Evolutionary conservation across 2,888 invertebrate genomes (phyloP).

Genomic region (Shargacucullia verbasci): DNA sequence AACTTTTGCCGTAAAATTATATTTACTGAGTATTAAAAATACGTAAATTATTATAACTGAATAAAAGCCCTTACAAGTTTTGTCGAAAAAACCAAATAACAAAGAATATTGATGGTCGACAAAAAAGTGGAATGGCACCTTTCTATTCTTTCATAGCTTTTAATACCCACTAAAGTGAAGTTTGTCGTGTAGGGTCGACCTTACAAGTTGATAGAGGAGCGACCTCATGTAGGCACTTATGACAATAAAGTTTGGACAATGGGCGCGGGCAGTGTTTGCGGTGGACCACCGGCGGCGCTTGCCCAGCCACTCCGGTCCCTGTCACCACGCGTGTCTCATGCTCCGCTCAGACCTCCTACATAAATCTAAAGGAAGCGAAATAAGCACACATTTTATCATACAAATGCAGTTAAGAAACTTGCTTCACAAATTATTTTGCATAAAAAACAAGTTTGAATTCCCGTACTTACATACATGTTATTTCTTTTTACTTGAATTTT

Average conservation of each 20-base stretch:
- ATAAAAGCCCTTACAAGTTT: neutral
- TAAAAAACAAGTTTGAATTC: constrained; percentile 5
- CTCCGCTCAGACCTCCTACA: constrained; percentile 25
- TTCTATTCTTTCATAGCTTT: constrained; percentile 41
- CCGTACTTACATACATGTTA: neutral
- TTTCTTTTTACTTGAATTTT: neutral
- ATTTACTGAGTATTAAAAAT: neutral
- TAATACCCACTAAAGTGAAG: constrained; percentile 42
- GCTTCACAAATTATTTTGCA: constrained; percentile 10
- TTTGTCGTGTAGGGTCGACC: constrained; percentile 32
- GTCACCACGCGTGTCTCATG: constrained; percentile 50
- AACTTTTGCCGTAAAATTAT: neutral
- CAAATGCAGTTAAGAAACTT: constrained; percentile 2
- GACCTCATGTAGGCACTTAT: constrained; percentile 65
- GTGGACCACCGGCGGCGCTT: constrained; percentile 78
- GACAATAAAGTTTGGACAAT: constrained; percentile 82
- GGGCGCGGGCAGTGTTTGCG: constrained; percentile 74
- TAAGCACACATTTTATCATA: constrained; percentile 4
- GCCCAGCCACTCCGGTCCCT: constrained; percentile 49
- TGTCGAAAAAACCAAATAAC: neutral
- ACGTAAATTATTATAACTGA: constrained; percentile 4
- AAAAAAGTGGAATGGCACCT: constrained; percentile 25
- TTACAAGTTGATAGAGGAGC: constrained; percentile 49
- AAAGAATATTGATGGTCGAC: constrained; percentile 15
- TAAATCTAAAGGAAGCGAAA: constrained; percentile 25